These are phyloP conservation scores for Sarcophaga variegata DNA, from an alignment of 2,888 invertebrate genomes.

Conservation along the genomic window DNA sequence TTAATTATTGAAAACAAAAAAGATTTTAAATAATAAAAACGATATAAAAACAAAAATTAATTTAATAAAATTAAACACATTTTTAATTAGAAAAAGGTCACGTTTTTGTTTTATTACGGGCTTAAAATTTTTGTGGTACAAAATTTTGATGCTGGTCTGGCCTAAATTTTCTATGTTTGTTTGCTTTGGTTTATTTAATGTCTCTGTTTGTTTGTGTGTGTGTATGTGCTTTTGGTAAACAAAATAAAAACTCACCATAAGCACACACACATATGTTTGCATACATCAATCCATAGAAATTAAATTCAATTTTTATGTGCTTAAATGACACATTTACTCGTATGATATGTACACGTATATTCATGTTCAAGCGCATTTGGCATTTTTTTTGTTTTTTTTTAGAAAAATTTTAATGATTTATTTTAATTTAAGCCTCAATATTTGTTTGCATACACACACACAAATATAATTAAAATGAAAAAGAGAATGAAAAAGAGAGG, in stretches of 20 bases:
- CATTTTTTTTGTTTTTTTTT: too few relatives aligned
- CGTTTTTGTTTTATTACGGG: not conserved
- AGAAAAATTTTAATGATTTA: too few relatives aligned
- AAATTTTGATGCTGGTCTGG: constrained; percentile 27
- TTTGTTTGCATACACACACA: too few relatives aligned
- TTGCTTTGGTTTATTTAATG: not conserved
- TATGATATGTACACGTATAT: too few relatives aligned
- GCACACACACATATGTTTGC: too few relatives aligned
- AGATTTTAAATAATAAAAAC: not conserved
- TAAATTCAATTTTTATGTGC: too few relatives aligned
- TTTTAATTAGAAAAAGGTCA: not conserved
- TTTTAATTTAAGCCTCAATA: too few relatives aligned
- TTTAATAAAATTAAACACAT: not conserved
- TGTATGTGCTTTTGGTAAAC: not conserved
- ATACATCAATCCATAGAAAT: too few relatives aligned
- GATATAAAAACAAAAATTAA: not conserved
- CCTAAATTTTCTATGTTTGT: constrained; percentile 6
- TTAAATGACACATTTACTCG: too few relatives aligned
- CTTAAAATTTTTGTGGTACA: not conserved
- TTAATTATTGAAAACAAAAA: not conserved
- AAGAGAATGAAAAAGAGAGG: too few relatives aligned
- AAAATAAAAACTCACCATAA: not conserved
- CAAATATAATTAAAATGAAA: too few relatives aligned
- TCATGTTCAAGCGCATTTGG: too few relatives aligned
- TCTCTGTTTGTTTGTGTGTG: not conserved